Base-by-base conservation (phyloP, 2,113 vertebrate genomes). In the Esox niger region DNA sequence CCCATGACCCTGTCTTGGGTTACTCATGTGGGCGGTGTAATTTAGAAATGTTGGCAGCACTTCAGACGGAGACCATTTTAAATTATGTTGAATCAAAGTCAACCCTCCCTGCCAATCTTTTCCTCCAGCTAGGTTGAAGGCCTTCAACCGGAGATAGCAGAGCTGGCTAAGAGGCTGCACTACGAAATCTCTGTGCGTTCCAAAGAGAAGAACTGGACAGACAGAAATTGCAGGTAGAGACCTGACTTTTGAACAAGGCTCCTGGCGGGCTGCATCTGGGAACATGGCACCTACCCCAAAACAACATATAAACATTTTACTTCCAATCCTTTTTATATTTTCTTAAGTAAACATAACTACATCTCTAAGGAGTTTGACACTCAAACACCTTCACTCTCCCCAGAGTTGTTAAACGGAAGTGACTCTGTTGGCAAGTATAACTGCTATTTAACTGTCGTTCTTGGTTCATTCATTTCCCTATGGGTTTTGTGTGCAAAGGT, bases 81-180 rank as follows among this genome's bases (percentile, higher is more conserved):
- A 43, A 43, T 43, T 15, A 43, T 43, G 38, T 43, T 43, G 38
- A 43, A 43, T 43, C 38, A 43, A 43, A 49, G 55, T 55, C 5
- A 70, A 77, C 69, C 58, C 17, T n/a, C 17, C 4, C 8, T 30
- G 60, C 23, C 58, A 63, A 84, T 91, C 78, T 72, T 76, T 91
- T 82, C 67, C 60, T 73, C 71, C 32, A 91, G 91, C 84, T 90
- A 99, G 96, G 77, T 98, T 86, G 95, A 98, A 88, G 93, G 91
- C 9, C 80, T 99, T 76, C 93, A 96, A 79, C 90, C 73, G 1
- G 95, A 98, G 88, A 95, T 99, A 13, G 81, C 93, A 4, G 80
- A 70, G 1, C 76, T 96, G n/a, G 91, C 95, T 0, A 89, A 84
- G 54, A 88, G 71, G 27, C 92, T 99, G 35, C 89, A 86, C 57